A percentile compares a stretch with the other conserved stretches of the same genome.
Evolutionary conservation across 2,888 invertebrate genomes (phyloP).

Genomic region (Alviniconcha strummeri): DNA sequence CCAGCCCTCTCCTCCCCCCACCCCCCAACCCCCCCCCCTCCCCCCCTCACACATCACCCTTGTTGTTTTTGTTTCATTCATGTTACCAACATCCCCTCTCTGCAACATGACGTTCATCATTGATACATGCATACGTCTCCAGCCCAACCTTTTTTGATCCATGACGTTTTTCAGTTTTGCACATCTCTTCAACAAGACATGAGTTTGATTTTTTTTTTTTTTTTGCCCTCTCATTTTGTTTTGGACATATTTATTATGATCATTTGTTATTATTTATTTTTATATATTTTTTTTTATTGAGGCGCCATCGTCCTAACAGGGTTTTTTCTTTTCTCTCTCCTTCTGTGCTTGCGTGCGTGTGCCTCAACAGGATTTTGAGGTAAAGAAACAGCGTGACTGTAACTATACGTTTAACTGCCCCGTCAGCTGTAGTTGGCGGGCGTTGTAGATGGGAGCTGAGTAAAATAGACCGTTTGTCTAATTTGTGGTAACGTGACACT

Average conservation of each 20-base stretch:
- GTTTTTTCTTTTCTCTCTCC: conserved; percentile 59
- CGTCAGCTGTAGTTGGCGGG: conserved; percentile 26
- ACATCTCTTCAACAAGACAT: neutral
- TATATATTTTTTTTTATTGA: conserved; percentile 2
- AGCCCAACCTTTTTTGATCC: too few relatives aligned
- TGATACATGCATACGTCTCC: neutral
- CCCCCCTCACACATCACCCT: conserved; percentile 6
- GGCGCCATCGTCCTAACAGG: conserved; percentile 47
- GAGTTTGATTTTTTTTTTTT: conserved; percentile 4
- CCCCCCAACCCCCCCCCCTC: neutral
- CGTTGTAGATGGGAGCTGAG: conserved; percentile 32
- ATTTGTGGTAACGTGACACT: conserved; percentile 32
- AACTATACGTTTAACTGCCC: conserved; percentile 25
- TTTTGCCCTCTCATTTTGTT: conserved; percentile 1
- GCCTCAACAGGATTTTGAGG: conserved; percentile 64
- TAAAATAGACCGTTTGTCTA: conserved; percentile 23
- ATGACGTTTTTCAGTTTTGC: neutral
- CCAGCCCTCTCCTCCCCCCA: neutral
- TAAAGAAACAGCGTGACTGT: conserved; percentile 43
- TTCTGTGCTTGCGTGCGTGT: conserved; percentile 51
- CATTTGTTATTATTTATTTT: conserved; percentile 28
- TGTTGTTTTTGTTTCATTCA: conserved; percentile 14
- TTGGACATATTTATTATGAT: conserved; percentile 13
- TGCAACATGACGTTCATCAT: neutral
- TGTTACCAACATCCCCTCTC: conserved; percentile 6